phyloP scores from a whole-genome alignment of 2,888 invertebrate species.

The Hyposoter didymator region DNA sequence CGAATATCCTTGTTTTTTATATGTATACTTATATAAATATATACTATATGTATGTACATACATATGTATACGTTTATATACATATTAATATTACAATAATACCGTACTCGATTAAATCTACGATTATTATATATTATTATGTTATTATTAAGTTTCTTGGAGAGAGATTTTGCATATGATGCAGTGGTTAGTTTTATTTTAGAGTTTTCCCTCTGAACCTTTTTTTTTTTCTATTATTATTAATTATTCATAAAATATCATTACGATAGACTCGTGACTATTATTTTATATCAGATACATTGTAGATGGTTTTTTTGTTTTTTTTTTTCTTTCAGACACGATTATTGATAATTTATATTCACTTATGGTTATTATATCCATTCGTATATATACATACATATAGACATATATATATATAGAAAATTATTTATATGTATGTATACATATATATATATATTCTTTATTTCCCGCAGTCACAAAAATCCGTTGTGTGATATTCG shows the following conservation, averaged over 20 bases:
- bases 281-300: constrained; percentile 70
- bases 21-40: constrained; percentile 35
- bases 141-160: constrained; percentile 76
- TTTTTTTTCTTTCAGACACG: constrained; percentile 70
- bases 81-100: constrained; percentile 65
- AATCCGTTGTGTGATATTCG: constrained; percentile 79
- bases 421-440: constrained; percentile 60
- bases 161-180: constrained; percentile 77
- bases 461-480: constrained; percentile 70
- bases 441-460: constrained; percentile 60
- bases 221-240: constrained; percentile 60
- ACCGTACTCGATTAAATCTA: constrained; percentile 74
- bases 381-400: constrained; percentile 60
- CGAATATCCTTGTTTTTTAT: constrained; percentile 76
- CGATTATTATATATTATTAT: constrained; percentile 70
- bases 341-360: constrained; percentile 70
- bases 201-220: constrained; percentile 65
- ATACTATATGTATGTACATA: constrained; percentile 19
- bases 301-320: constrained; percentile 72
- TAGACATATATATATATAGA: constrained; percentile 53
- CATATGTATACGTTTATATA: constrained; percentile 34
- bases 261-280: constrained; percentile 67
- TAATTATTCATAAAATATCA: constrained; percentile 50
- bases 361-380: constrained; percentile 68
- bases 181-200: constrained; percentile 76